Evolutionary conservation across 2,888 invertebrate genomes (phyloP).

Genomic region (Agriopis marginaria): DNA sequence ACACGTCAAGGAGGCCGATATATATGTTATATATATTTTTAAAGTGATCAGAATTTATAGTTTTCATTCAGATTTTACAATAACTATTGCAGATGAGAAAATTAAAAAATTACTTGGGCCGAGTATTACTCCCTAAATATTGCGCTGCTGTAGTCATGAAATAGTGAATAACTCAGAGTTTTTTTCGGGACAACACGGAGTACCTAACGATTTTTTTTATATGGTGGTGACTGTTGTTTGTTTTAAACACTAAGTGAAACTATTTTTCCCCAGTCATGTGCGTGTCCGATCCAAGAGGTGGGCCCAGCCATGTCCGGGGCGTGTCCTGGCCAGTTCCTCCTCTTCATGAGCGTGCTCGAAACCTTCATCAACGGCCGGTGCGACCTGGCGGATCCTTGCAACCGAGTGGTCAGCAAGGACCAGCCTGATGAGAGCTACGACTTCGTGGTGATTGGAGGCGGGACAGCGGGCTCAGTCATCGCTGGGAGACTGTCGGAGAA

Average conservation of each 20-base stretch:
- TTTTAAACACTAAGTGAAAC: not conserved
- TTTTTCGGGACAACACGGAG: no score
- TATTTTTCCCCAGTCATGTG: constrained; percentile 72
- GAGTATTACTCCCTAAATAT: no score
- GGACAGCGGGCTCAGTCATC: constrained; percentile 88
- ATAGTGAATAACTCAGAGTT: no score
- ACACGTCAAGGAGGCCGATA: no score
- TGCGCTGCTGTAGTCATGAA: no score
- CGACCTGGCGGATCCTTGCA: constrained; percentile 87
- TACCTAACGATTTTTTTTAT: no score
- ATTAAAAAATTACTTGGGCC: no score
- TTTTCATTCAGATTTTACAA: no score
- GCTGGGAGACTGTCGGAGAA: constrained; percentile 89
- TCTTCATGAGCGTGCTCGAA: constrained; percentile 89
- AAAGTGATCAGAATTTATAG: no score
- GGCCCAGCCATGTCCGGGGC: constrained; percentile 85
- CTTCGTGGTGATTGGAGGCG: constrained; percentile 89
- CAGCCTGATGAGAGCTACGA: constrained; percentile 85
- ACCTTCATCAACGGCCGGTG: constrained; percentile 87
- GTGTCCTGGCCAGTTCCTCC: constrained; percentile 87
- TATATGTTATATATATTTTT: no score
- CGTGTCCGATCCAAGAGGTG: constrained; percentile 85
- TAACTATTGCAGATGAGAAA: no score
- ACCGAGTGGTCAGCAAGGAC: constrained; percentile 79
- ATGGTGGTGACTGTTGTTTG: not conserved